Percentiles rank a stretch among this genome's conserved stretches.
Evolutionary conservation across 2,113 vertebrate genomes (phyloP).

Genomic region (Gorsachius goisagi): DNA sequence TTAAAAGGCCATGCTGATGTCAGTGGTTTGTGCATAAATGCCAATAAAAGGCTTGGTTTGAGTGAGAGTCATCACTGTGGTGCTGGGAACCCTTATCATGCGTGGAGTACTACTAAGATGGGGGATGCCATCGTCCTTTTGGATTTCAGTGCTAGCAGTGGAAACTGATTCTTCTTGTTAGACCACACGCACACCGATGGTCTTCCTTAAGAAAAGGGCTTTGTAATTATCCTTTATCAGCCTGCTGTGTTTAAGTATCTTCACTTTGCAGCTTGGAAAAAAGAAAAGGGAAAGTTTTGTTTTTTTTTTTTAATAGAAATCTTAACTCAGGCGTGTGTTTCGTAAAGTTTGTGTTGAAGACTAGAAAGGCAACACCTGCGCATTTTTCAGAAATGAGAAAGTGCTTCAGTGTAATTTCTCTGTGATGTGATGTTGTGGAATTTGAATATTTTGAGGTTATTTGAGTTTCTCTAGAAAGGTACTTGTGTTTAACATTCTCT

Average conservation of each 20-base stretch:
- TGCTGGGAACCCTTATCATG: fast-evolving
- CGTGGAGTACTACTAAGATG: fast-evolving
- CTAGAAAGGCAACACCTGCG: neutral
- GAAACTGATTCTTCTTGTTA: neutral
- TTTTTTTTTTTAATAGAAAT: neutral
- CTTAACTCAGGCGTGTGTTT: neutral
- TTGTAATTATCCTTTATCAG: neutral
- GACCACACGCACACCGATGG: neutral
- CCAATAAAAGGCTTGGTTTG: neutral
- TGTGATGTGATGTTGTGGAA: neutral
- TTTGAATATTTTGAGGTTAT: neutral
- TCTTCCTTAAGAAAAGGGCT: neutral
- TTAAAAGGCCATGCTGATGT: neutral
- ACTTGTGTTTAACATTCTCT: neutral
- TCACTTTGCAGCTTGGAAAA: neutral
- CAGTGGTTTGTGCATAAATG: neutral
- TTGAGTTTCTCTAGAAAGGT: neutral
- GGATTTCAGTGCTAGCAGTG: neutral
- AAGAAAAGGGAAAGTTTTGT: neutral
- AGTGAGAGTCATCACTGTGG: neutral
- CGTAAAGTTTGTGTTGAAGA: neutral
- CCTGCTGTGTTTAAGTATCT: neutral
- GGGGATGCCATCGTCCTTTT: fast-evolving
- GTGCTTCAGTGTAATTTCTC: neutral
- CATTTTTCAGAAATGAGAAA: neutral